Conservation (phyloP, 1,140 invertebrate genomes). For the Bombus polaris region DNA sequence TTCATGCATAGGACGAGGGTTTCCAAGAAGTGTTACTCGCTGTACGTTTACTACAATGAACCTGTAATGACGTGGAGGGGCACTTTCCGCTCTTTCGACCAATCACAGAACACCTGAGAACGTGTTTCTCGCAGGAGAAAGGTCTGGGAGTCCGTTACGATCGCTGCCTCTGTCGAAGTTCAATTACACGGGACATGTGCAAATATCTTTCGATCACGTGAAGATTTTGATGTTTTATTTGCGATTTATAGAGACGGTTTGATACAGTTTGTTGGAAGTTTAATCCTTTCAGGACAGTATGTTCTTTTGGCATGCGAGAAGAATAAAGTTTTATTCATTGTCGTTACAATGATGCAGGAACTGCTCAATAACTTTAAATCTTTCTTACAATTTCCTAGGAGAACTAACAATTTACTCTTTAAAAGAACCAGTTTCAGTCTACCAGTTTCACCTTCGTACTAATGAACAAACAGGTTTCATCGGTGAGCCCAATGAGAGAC, state of each 20-base stretch:
- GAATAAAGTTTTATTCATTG: too few relatives aligned
- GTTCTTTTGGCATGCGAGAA: too few relatives aligned
- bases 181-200: constrained; percentile 18
- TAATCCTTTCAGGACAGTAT: too few relatives aligned
- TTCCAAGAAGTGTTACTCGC: constrained; percentile 22
- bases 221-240: not conserved
- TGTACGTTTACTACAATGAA: constrained; percentile 43
- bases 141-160: constrained; percentile 73
- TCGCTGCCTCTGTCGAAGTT: constrained; percentile 30
- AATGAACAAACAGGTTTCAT: not conserved
- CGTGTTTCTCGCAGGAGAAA: constrained; percentile 71
- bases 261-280: not conserved
- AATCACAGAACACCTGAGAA: constrained; percentile 63
- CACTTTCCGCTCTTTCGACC: constrained; percentile 65
- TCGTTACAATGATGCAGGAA: too few relatives aligned
- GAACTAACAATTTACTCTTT: not conserved
- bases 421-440: not conserved
- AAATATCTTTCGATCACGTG: constrained; percentile 23
- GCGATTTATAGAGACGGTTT: not conserved
- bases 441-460: not conserved
- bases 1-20: not conserved
- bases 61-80: constrained; percentile 49
- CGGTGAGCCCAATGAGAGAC: not conserved
- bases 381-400: not conserved
- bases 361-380: not conserved